Evolutionary conservation across 2,113 vertebrate genomes (phyloP), one percentile per base, ranked within the genome.

Genomic region (Pelmatolapia mariae): DNA sequence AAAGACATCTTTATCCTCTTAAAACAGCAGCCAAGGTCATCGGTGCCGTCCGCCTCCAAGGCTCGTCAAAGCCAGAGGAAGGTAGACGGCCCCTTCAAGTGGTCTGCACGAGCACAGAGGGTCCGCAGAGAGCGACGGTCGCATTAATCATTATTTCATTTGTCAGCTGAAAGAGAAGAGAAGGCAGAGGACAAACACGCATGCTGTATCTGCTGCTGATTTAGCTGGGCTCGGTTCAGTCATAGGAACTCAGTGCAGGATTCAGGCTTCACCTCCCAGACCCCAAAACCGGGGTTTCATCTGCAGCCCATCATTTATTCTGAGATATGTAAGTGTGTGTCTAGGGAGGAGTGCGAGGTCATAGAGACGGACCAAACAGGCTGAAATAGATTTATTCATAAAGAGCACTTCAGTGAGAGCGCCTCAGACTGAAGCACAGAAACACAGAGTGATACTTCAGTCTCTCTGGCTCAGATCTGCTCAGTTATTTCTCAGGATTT

Each of bases 21-120:
- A 59, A 79, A 89, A 86, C 80, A 29, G 85, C 83, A 88, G 84
- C 88, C 86, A 89, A 93, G 90, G 92, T 91, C 85, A 56, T 84
- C 54, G 66, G 50, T 8, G 63, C 73, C 57, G 29, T 76, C 63
- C 61, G 54, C 47, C 52, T 84, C 63, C 36, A 13, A 80, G 80
- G 52, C 84, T 63, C 61, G 13, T 87, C 84, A 88, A 36, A 63
- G 80, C 52, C 22, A 22, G 63, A 78, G 45, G 59, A 90, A 68
- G 86, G 59, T 61, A 19, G 53, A 73, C 29, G 29, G 54, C 22
- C 59, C 57, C 90, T 89, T 81, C 50, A 56, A 81, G 86, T 73
- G 73, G 26, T 78, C 18, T 29, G 22, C 73, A 78, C 1, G 5
- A n/a, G 11, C 29, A 78, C 73, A 33, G 73, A n/a, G 24, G 24